Evolutionary conservation across 2,797 vertebrate species (phyloP), one percentile per base, ranked within the genome.

Genomic region (Sebastes nivosus): DNA sequence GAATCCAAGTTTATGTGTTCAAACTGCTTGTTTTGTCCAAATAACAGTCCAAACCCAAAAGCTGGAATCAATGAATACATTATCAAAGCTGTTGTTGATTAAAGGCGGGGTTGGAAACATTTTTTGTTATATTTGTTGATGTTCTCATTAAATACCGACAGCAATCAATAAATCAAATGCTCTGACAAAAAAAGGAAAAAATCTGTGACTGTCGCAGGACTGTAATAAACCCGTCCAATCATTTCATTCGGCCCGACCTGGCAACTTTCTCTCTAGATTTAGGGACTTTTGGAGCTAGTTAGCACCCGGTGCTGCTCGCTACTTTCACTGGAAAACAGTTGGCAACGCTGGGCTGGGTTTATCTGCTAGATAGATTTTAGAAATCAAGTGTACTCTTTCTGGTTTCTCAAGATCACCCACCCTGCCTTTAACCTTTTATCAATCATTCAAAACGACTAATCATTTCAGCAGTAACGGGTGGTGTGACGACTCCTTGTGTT

Each of bases 21-120:
- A 25, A 25, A 25, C 25, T 42, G 12, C 13, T 60, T 27, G 16
- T 60, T 68, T 67, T 34, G 36, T 59, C 27, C n/a, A 34, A n/a
- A 12, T 10, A 65, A 42, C 9, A 18, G 11, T 27, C 13, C 16
- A 60, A 60, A 5, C 5, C 3, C 10, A 42, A 50, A 69, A 16
- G 4, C 52, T 54, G 52, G n/a, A n/a, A 22, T 9, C 0, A 54
- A 0, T 54, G 20, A 54, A 20, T 0, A 25, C n/a, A 54, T 34
- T 12, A 34, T 42, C 30, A 38, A 42, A 58, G 4, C 24, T 55
- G 32, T 14, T 22, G 1, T 24, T 0, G 4, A 12, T n/a, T 52
- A n/a, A 52, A 20, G 46, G 46, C 8, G 2, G 18, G 18, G 46
- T 52, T 20, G 46, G 46, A 52, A 52, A 52, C 18, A 52, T 20